Percentiles rank a stretch among this genome's conserved stretches.
Evolutionary conservation across 2,113 vertebrate genomes (phyloP).

Genomic region (Phaethon lepturus): DNA sequence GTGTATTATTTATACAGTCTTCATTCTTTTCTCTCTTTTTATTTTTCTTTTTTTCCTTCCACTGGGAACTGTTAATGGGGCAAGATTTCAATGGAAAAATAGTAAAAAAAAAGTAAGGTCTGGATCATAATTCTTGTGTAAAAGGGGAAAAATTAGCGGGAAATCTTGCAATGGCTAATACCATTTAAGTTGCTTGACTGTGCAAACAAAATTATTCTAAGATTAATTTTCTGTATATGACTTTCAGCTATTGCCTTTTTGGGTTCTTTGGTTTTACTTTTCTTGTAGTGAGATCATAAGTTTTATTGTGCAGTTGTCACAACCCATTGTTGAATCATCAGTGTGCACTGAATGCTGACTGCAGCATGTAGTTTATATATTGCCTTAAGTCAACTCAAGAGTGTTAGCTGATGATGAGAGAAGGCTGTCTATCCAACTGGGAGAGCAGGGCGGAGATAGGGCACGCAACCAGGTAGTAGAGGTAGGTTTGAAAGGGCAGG

Average conservation of each 20-base stretch:
- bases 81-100: background rate
- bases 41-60: background rate
- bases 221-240: background rate
- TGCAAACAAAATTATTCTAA: background rate
- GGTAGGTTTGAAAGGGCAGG: background rate
- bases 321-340: background rate
- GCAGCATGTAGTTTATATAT: background rate
- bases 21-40: background rate
- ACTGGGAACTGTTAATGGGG: background rate
- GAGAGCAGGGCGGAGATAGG: background rate
- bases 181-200: background rate
- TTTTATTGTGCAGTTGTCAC: background rate
- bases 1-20: background rate
- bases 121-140: background rate
- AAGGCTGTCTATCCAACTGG: background rate
- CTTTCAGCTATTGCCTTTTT: background rate
- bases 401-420: background rate
- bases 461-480: background rate
- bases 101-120: background rate
- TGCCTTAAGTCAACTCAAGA: background rate
- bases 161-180: background rate
- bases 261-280: background rate
- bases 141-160: background rate
- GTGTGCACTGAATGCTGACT: background rate
- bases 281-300: background rate